Percentiles rank a stretch among this genome's conserved stretches.
These are phyloP conservation scores for Pelobates cultripes DNA, from an alignment of 2,797 vertebrate genomes.

Conservation along the genomic window DNA sequence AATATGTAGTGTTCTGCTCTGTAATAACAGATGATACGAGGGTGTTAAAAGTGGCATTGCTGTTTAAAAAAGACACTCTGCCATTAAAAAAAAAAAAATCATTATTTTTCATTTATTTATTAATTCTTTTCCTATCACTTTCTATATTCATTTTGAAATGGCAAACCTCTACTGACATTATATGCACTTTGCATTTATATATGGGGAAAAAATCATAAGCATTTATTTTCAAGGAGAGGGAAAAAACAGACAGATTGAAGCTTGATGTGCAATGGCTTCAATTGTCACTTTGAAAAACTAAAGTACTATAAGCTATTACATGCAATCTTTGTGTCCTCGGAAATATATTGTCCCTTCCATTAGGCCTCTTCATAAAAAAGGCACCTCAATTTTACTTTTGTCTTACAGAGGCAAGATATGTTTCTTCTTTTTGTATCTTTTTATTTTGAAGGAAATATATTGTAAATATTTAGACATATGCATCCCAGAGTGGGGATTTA, in stretches of 20 bases:
- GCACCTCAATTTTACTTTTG: neutral
- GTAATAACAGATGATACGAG: conserved; percentile 46
- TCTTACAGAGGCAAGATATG: neutral
- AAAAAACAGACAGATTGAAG: neutral
- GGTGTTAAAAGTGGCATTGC: conserved; percentile 14
- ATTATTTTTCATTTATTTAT: neutral
- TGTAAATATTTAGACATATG: neutral
- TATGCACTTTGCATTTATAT: too few species aligned
- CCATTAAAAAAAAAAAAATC: neutral
- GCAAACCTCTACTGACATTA: too few species aligned
- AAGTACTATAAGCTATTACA: conserved; percentile 37
- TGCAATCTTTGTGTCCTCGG: conserved; percentile 34
- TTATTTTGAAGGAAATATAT: conserved; percentile 5
- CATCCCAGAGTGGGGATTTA: neutral
- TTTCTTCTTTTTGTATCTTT: neutral
- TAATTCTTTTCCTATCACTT: too few species aligned
- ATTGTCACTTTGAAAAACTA: conserved; percentile 15
- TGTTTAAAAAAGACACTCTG: neutral
- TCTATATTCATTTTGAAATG: too few species aligned
- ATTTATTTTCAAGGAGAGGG: neutral
- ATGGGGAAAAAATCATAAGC: neutral
- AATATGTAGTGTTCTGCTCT: conserved; percentile 21
- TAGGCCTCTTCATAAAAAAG: conserved; percentile 9
- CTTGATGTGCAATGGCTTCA: conserved; percentile 12
- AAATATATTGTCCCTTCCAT: conserved; percentile 28